Evolutionary conservation across 2,113 vertebrate species (phyloP), one percentile per base, ranked within the genome.

Genomic region (Platichthys stellatus): DNA sequence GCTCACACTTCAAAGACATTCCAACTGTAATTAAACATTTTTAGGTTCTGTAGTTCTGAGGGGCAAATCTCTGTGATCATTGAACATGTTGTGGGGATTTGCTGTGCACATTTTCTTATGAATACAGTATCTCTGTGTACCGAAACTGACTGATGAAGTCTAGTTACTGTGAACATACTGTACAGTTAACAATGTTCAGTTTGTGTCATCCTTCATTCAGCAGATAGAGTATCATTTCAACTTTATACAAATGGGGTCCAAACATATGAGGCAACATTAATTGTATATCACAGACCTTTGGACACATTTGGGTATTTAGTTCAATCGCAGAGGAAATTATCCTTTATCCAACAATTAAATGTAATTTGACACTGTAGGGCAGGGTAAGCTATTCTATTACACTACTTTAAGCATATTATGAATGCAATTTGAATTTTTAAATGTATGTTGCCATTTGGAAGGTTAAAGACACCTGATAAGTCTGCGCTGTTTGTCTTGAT

Each of bases 1-100:
- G n/a, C 21, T 56, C 53, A 56, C 53, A 23, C 24, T 61, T 61
- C 28, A 61, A 61, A 61, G 15, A 61, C 28, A 61, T 38, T 61
- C 28, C 59, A 18, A n/a, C 17, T 20, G 15, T 17, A 28, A 28
- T 59, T 15, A 59, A 26, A 17, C 18, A 35, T 61, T 11, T 61
- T 58, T 17, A 4, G 17, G 5, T 38, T 35, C 15, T 20, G 14
- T 28, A 60, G 13, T 28, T 58, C 56, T 24, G 54, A 24, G 23
- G 11, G 54, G 26, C 5, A 60, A 61, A 61, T 20, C 28, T 15
- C 57, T 59, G 18, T 12, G 9, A 10, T 2, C 5, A 3, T 6
- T n/a, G 7, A 24, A 61, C 60, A 40, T 40, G 20, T 40, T 63
- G 60, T 63, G 35, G 38, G 35, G 35, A 63, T 63, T 40, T 40